Evolutionary conservation across 2,888 invertebrate species (phyloP), one percentile per base, ranked within the genome.

Genomic region (Tricholauxania praeusta): DNA sequence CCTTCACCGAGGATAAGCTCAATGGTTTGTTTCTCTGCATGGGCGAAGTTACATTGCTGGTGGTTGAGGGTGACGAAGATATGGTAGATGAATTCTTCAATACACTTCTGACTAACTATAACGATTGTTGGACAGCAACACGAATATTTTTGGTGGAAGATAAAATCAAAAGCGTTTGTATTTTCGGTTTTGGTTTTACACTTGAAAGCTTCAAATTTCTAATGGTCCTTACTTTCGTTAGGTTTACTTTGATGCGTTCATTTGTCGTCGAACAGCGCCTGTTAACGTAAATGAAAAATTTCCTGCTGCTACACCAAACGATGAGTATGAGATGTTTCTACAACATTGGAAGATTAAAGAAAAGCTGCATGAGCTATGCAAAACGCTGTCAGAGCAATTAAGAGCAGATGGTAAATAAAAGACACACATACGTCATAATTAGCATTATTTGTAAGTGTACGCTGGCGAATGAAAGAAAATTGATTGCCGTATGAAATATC

Each of bases 41-140:
- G 82, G 84, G 80, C 10, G 79, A 80, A 0, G 82, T 82, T 59
- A 78, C 80, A 0, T 72, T 80, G 73, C 60, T 84, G 47, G 78
- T 84, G 80, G 75, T 85, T n/a, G 84, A 85, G 71, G 75, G 81
- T 48, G 76, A 79, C 8, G 84, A 84, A 67, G 84, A 84, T 60
- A 82, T 83, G 79, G 75, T 84, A 53, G 81, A 80, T 1, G 76
- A 77, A 32, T 82, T 80, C 22, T 81, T 81, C 57, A 49, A 64
- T 0, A 72, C 77, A 14, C 73, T 82, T 17, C 10, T 80, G 2
- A n/a, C 64, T 1, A 48, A 55, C n/a, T 39, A 77, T 3, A 69
- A 72, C 1, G 74, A 79, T 4, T 28, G 17, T 17, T 85, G 82
- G 81, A 19, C 67, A 5, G 78, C 67, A 5, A 81, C 80, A 68